phyloP scores from a whole-genome alignment of 37 sponge, comb jelly and placozoan species.

The Ianthella basta region DNA sequence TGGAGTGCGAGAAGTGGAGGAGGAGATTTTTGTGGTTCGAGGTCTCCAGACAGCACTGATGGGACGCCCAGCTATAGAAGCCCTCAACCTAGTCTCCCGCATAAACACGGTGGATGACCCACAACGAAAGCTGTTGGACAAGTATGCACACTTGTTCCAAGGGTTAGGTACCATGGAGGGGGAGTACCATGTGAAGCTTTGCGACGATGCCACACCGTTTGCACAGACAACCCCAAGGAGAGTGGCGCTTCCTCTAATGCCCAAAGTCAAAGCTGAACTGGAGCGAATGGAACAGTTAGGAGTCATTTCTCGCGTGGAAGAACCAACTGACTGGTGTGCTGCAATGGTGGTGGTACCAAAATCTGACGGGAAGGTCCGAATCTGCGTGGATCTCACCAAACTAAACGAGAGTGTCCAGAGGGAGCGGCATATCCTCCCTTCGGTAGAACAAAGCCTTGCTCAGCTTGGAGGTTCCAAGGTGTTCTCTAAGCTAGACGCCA shows the following conservation, averaged over 20 bases:
- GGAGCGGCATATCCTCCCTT: conserved; percentile 47
- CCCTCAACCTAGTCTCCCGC: conserved; percentile 14
- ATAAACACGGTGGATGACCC: not conserved
- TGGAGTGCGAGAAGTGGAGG: not conserved
- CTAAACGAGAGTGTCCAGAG: conserved; percentile 57
- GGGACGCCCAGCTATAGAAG: conserved; percentile 48
- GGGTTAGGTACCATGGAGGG: conserved; percentile 47
- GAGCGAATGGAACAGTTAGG: conserved; percentile 49
- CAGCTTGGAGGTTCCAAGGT: conserved; percentile 34
- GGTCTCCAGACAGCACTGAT: not conserved
- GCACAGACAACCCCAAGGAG: conserved; percentile 41
- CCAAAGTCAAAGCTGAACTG: conserved; percentile 51
- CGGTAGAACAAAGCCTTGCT: conserved; percentile 57
- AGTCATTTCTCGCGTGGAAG: conserved; percentile 37
- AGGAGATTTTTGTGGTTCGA: not conserved
- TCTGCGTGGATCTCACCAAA: conserved; percentile 55
- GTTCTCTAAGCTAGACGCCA: conserved; percentile 64
- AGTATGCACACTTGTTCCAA: conserved; percentile 39
- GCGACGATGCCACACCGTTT: conserved; percentile 31
- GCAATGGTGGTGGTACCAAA: conserved; percentile 60
- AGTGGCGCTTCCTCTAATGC: conserved; percentile 41
- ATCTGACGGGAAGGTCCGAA: conserved; percentile 35
- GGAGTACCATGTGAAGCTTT: conserved; percentile 39
- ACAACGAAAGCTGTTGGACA: not conserved
- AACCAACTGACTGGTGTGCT: conserved; percentile 56